Conservation (phyloP, 2,113 vertebrate species). For the Kryptolebias marmoratus region DNA sequence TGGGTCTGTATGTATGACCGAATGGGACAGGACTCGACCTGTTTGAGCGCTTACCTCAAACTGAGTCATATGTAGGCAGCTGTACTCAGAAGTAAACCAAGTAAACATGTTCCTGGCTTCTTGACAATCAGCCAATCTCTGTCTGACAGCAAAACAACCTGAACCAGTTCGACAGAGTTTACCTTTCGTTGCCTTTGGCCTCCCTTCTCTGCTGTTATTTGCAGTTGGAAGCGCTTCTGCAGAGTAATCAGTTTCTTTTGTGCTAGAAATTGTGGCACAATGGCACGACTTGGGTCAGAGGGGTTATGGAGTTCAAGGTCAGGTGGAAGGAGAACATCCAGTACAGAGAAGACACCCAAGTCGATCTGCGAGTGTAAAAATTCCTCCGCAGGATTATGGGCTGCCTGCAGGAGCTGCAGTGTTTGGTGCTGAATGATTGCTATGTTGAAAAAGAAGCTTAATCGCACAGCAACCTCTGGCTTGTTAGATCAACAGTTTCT, state of each 20-base stretch:
- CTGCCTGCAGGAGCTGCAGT: slow-evolving; percentile 68
- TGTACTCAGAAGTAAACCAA: slow-evolving; percentile 19
- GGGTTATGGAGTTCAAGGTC: slow-evolving; percentile 43
- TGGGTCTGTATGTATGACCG: slow-evolving; percentile 43
- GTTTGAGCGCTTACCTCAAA: slow-evolving; percentile 48
- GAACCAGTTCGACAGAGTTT: slow-evolving; percentile 68
- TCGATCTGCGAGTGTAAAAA: slow-evolving; percentile 70
- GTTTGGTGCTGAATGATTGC: slow-evolving; percentile 77
- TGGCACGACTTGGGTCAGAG: slow-evolving; percentile 27
- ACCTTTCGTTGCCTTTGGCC: background rate
- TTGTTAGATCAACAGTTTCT: slow-evolving; percentile 78
- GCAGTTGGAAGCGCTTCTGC: slow-evolving; percentile 42
- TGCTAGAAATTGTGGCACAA: slow-evolving; percentile 17
- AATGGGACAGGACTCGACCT: slow-evolving; percentile 64
- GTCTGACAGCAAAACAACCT: slow-evolving; percentile 66
- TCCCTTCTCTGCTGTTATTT: slow-evolving; percentile 14
- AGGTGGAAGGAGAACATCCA: slow-evolving; percentile 6
- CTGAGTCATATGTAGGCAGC: slow-evolving; percentile 20
- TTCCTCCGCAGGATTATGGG: slow-evolving; percentile 74
- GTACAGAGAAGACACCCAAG: slow-evolving; percentile 40
- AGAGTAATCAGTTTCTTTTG: slow-evolving; percentile 60
- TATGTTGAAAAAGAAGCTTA: slow-evolving; percentile 77
- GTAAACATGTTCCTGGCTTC: slow-evolving; percentile 43
- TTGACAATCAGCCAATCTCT: slow-evolving; percentile 53
- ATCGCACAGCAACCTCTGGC: slow-evolving; percentile 79